Evolutionary conservation across 2,797 vertebrate species (phyloP), one percentile per base, ranked within the genome.

Genomic region (Varecia variegata): DNA sequence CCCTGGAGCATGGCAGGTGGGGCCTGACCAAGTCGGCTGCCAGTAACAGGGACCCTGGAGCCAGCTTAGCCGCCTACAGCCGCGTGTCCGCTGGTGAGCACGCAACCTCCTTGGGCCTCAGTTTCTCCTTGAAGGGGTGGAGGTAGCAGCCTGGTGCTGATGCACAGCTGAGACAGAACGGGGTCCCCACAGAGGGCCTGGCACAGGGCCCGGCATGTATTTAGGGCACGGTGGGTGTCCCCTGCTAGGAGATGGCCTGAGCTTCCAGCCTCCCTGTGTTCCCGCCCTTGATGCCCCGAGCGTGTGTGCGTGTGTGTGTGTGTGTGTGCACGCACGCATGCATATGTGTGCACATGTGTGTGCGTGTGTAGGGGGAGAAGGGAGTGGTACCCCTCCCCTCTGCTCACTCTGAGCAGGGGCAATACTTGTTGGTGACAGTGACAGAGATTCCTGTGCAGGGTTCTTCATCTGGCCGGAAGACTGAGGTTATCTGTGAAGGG

Each of bases 21-120:
- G 13, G 11, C 11, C 0, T 11, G 50, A 14, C 0, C 35, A 0
- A 0, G 52, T 17, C 60, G 86, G 35, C 32, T 15, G 21, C 50
- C 7, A 67, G 85, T 18, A 0, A 18, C 30, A 0, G 0, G 21
- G 30, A 47, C 7, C 45, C 23, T 15, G 43, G 43, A 32, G 45
- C 62, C 85, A 18, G 17, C 43, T 40, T 76, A 3, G 68, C 52
- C 38, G 2, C 40, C 56, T 35, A 14, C 25, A 35, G 23, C 89
- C 65, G 17, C 30, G 52, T 65, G 45, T 25, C 85, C 0, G 0
- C 10, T 3, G 38, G n/a, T 3, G 2, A 20, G 7, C 9, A n/a
- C 4, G 20, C 15, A 1, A 5, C 38, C 8, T 27, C 20, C 35
- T 25, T 43, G 82, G 23, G 60, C 65, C 74, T 56, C 94, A 12